Conservation (phyloP, 2,797 vertebrate species). For the Emys orbicularis region DNA sequence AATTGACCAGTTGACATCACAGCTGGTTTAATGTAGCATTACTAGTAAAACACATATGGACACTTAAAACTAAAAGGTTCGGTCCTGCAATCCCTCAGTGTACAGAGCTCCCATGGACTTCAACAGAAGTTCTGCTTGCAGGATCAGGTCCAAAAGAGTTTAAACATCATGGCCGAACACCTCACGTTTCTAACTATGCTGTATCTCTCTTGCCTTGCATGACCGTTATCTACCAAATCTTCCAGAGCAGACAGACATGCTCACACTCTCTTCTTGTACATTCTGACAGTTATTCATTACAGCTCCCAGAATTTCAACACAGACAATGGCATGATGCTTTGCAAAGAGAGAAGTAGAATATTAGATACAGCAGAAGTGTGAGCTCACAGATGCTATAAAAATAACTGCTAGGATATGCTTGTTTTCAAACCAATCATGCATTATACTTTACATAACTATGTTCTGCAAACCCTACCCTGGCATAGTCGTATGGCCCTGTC, state of each 20-base stretch:
- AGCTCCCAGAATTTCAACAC: not conserved
- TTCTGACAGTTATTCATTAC: not conserved
- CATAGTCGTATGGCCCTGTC: not conserved
- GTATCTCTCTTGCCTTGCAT: not conserved
- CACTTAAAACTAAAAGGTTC: accelerated
- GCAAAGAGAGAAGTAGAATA: not conserved
- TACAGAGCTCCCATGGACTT: not conserved
- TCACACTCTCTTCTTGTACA: accelerated
- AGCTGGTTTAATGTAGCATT: not conserved
- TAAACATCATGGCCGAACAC: accelerated
- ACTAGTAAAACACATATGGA: not conserved
- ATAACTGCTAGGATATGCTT: not conserved
- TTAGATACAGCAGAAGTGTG: not conserved
- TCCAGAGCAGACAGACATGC: not conserved
- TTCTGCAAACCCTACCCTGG: not conserved
- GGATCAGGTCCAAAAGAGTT: not conserved
- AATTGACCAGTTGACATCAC: not conserved
- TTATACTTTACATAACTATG: not conserved
- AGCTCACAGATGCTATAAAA: not conserved
- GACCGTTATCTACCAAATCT: not conserved
- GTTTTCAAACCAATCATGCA: not conserved
- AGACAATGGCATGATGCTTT: not conserved
- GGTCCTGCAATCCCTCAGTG: not conserved
- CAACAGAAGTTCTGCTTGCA: not conserved
- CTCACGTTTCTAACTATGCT: not conserved